phyloP scores from a whole-genome alignment of 2,888 invertebrate genomes.

The Brenthis hecate region DNA sequence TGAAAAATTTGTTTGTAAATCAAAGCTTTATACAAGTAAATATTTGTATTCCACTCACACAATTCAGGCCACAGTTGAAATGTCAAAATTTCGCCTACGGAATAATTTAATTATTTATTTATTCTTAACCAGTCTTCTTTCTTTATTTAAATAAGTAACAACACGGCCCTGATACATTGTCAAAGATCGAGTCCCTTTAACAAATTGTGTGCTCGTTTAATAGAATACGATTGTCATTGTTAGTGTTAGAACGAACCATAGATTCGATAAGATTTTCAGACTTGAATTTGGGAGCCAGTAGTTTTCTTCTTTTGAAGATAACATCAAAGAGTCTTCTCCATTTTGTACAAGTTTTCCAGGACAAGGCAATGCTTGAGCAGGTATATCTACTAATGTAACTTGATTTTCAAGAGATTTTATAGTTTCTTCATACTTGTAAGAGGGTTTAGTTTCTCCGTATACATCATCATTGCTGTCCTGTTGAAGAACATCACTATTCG shows the following conservation, averaged over 20 bases:
- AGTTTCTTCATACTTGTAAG: conserved; percentile 59
- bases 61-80: conserved; percentile 18
- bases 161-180: conserved; percentile 29
- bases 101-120: conserved; percentile 64
- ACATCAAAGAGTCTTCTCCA: conserved; percentile 72
- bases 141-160: conserved; percentile 45
- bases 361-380: conserved; percentile 62
- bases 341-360: conserved; percentile 58
- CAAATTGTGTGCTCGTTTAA: conserved; percentile 29
- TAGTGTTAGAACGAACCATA: conserved; percentile 51
- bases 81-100: conserved; percentile 32
- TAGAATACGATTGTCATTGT: conserved; percentile 47
- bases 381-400: conserved; percentile 59
- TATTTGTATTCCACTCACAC: conserved; percentile 16
- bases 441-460: conserved; percentile 53
- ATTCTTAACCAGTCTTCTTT: conserved; percentile 71
- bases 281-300: conserved; percentile 64
- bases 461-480: conserved; percentile 55
- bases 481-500: conserved; percentile 51
- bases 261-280: conserved; percentile 48
- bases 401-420: conserved; percentile 56
- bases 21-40: conserved; percentile 4
- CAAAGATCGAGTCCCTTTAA: conserved; percentile 32
- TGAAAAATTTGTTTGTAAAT: conserved; percentile 5
- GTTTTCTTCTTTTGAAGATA: conserved; percentile 71